Evolutionary conservation across 37 sponge, comb jelly and placozoan species (phyloP), one percentile per base, ranked within the genome.

Genomic region (Amphimedon queenslandica): DNA sequence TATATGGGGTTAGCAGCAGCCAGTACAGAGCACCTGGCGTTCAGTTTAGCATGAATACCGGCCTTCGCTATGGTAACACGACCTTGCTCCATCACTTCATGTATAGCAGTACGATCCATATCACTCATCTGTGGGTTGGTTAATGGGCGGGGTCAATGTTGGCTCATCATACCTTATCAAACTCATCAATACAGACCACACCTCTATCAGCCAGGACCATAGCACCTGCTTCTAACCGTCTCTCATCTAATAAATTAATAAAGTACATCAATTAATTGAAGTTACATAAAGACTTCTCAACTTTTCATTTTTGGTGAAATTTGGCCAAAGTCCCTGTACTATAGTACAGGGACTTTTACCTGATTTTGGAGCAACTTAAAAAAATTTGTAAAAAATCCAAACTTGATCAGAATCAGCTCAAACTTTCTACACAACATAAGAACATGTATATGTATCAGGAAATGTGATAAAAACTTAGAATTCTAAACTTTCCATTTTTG

Each of bases 1-100:
- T 89, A 98, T n/a, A 98, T 96, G 11, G 99, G 99, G 79, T 98
- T 98, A 56, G 99, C 99, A 43, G 99, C 99, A 35, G 99, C 99
- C 58, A 98, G 79, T 0, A 98, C 99, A 39, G 86, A 80, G 70
- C 99, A 98, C 25, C 99, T 40, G 38, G 99, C 99, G 75, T 98
- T 98, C 35, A 98, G 84, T 51, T 93, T 86, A 36, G 96, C 99
- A 66, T 98, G 99, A 40, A 98, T 98, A 21, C 99, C 99, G 0
- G 99, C 99, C 85, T 98, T 98, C 29, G 96, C 89, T 20, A 98
- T 98, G 55, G 93, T 98, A 3, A 98, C 99, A 27, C 93, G 47
- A 0, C 99, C 99, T 58, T 98, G 99, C 63, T 98, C 99, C 99
- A 98, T 98, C 10, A 98, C 99, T 67, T 98, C 99, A 69, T 98